These are phyloP conservation scores for Euphysa ruthae DNA, from an alignment of 30 jellyfish, hydroid and myxozoan genomes.

Conservation along the genomic window DNA sequence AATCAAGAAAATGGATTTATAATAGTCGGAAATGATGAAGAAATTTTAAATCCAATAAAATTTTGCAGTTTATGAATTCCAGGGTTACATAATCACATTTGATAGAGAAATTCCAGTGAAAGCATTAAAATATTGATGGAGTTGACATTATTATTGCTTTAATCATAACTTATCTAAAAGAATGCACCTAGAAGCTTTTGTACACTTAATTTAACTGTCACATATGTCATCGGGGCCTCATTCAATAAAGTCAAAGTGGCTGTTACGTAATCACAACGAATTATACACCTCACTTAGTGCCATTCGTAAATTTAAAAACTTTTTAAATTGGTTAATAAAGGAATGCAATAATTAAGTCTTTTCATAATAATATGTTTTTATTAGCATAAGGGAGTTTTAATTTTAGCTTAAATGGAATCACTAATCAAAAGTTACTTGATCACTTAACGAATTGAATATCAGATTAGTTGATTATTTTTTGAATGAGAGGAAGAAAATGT, in stretches of 20 bases:
- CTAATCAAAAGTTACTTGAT: too few species aligned
- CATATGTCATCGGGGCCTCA: too few species aligned
- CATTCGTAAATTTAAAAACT: neutral
- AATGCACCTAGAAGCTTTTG: neutral
- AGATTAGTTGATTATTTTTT: neutral
- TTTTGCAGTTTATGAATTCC: too few species aligned
- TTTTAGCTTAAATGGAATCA: too few species aligned
- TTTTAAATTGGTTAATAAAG: neutral
- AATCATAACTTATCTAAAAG: neutral
- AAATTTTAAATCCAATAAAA: too few species aligned
- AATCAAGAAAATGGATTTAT: too few species aligned
- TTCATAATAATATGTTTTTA: too few species aligned
- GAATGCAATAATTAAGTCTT: too few species aligned
- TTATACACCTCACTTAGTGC: neutral
- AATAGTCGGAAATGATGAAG: too few species aligned
- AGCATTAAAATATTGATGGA: neutral
- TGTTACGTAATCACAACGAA: neutral
- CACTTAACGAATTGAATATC: neutral
- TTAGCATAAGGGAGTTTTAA: too few species aligned
- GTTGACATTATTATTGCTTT: neutral
- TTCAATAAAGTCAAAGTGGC: neutral
- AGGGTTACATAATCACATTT: too few species aligned
- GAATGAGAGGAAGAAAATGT: neutral
- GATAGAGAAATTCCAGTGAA: neutral
- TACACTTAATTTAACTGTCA: neutral